Base-by-base conservation (phyloP, 2,888 invertebrate genomes). In the Volucella inflata region DNA sequence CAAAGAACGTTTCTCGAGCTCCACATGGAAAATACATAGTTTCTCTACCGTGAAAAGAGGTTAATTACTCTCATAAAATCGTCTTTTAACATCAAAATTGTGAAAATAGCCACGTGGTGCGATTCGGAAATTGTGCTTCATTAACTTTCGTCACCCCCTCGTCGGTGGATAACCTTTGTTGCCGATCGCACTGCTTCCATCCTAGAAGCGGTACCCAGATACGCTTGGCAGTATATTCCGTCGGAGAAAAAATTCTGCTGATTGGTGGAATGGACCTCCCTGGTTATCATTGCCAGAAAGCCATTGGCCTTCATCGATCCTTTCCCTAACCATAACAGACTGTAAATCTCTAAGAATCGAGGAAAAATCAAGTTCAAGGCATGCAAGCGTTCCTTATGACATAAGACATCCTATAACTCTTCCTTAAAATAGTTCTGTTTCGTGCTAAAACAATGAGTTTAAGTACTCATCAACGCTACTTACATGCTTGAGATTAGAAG, bases 61-160 rank as follows among this genome's bases (percentile, higher is more conserved):
- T 46, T 87, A 38, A 10, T 78, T 30, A 36, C 14, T 12, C 60
- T 70, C 6, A 36, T 87, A 1, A 70, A 53, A 50, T 50, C 36
- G 12, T 62, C 67, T 8, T 30, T 53, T 6, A 44, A 57, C 1
- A 42, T 68, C 9, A 62, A 62, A n/a, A 40, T 42, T 21, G 17
- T 2, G 9, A 11, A n/a, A 12, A 16, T 8, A 21, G 44, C 17
- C 17, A 21, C 40, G 0, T 21, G 44, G 42, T 40, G 44, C 1
- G 90, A 90, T 76, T 90, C 89, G 0, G 88, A 87, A 21, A n/a
- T 90, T 11, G 88, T 89, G 1, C 65, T 90, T 0, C 80, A 87
- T 42, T 90, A 90, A 89, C 60, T 90, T 1, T 77, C 78, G 1
- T 51, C 78, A 21, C 87, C 87, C 3, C 87, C 84, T 0, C 51